These are phyloP conservation scores for Elephas maximus DNA, from an alignment of 2,113 vertebrate species.

Conservation along the genomic window DNA sequence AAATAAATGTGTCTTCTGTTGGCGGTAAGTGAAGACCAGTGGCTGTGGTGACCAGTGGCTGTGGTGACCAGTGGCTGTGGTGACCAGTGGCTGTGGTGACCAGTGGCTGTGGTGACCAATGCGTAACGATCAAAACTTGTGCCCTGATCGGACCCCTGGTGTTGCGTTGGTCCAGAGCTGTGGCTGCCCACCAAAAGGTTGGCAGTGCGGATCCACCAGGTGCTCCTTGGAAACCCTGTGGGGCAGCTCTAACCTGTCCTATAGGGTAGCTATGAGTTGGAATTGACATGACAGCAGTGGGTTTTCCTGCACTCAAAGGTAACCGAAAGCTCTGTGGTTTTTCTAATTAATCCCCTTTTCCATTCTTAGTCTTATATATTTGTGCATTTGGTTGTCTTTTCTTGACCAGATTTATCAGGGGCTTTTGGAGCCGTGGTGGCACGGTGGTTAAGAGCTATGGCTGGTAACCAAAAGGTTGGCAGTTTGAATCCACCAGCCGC, in stretches of 20 bases:
- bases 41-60: neutral
- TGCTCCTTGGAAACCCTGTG: too few relatives aligned
- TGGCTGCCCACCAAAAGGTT: too few relatives aligned
- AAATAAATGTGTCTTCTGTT: constrained; percentile 99
- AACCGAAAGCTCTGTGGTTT: neutral
- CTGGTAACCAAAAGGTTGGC: too few relatives aligned
- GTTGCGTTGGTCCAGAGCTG: too few relatives aligned
- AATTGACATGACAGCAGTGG: too few relatives aligned
- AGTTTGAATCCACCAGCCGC: too few relatives aligned
- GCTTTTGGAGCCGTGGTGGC: too few relatives aligned
- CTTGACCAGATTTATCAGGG: neutral
- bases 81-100: neutral
- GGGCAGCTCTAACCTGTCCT: too few relatives aligned
- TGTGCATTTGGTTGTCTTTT: neutral
- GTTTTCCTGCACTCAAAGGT: neutral
- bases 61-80: neutral
- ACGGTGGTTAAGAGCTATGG: too few relatives aligned
- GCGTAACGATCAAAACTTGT: neutral
- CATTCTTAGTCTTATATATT: neutral
- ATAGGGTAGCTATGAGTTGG: too few relatives aligned
- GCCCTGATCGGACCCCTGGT: neutral
- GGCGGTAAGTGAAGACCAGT: constrained; percentile 91
- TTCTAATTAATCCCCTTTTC: neutral
- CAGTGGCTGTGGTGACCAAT: neutral
- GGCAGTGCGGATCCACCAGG: too few relatives aligned